Percentiles rank a stretch among this genome's conserved stretches.
Evolutionary conservation across 2,888 invertebrate genomes (phyloP).

Genomic region (Orchesella flavescens): DNA sequence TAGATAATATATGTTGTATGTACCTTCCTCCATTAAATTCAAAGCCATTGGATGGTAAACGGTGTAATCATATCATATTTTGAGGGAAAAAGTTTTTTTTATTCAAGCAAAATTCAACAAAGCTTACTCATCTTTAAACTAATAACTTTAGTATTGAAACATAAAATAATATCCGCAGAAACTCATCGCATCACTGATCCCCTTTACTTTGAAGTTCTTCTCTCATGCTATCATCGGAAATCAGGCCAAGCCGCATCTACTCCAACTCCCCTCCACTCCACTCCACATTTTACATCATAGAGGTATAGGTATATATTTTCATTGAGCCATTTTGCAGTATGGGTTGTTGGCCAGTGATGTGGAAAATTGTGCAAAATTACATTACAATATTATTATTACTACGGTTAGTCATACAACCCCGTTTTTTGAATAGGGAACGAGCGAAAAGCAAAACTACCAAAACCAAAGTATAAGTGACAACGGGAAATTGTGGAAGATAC

Average conservation of each 20-base stretch:
- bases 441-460: no score
- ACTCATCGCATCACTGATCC: slow-evolving; percentile 51
- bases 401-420: slow-evolving; percentile 1
- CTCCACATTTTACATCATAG: slow-evolving; percentile 43
- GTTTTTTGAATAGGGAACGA: background rate
- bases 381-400: slow-evolving; percentile 27
- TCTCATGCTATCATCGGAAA: slow-evolving; percentile 54
- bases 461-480: background rate
- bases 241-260: slow-evolving; percentile 49
- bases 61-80: slow-evolving; percentile 19
- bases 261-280: slow-evolving; percentile 35
- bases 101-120: background rate
- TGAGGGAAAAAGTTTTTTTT: background rate
- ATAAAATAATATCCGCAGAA: slow-evolving; percentile 35
- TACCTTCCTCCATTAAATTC: no score
- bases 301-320: background rate
- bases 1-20: no score
- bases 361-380: slow-evolving; percentile 58
- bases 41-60: background rate
- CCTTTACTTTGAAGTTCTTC: background rate
- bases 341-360: slow-evolving; percentile 54
- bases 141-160: slow-evolving; percentile 18
- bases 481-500: slow-evolving; percentile 39
- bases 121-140: background rate
- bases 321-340: background rate